A percentile compares a stretch with the other conserved stretches of the same genome.
phyloP scores from a whole-genome alignment of 2,113 vertebrate genomes.

The Forbesichthys papilliferus region DNA sequence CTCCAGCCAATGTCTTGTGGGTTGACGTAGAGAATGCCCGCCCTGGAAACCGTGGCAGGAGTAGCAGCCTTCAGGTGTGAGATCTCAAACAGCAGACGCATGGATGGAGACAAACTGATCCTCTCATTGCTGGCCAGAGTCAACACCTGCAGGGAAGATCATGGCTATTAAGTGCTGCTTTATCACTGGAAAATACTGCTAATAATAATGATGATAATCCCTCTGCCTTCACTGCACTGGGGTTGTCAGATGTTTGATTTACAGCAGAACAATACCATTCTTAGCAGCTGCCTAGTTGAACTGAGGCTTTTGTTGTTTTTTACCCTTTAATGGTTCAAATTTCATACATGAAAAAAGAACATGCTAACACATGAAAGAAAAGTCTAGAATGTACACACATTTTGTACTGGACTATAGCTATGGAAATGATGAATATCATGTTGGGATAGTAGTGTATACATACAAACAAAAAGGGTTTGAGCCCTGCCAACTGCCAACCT shows the following conservation, averaged over 20 bases:
- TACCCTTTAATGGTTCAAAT: not conserved
- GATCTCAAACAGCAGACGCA: slow-evolving; percentile 81
- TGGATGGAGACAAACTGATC: slow-evolving; percentile 73
- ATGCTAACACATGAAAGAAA: too few species aligned
- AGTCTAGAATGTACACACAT: too few species aligned
- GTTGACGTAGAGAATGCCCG: slow-evolving; percentile 77
- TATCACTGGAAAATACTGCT: not conserved
- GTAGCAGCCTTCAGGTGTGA: slow-evolving; percentile 74
- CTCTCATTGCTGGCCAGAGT: slow-evolving; percentile 78
- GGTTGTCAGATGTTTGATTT: not conserved
- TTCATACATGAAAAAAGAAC: not conserved
- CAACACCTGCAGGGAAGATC: slow-evolving; percentile 64
- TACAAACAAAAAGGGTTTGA: not conserved
- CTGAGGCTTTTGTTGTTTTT: not conserved
- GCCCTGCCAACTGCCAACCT: slow-evolving; percentile 65
- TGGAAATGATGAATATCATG: not conserved
- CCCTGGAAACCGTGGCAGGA: slow-evolving; percentile 77
- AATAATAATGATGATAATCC: not conserved
- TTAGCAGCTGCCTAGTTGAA: not conserved
- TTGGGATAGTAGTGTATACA: not conserved
- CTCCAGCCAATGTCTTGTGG: slow-evolving; percentile 79
- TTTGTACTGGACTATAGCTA: too few species aligned
- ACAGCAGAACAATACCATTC: not conserved
- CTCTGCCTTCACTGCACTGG: not conserved
- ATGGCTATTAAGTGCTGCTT: not conserved